A percentile compares a stretch with the other conserved stretches of the same genome.
Conservation (phyloP, 2,113 vertebrate genomes). For the Dasyprocta punctata region DNA sequence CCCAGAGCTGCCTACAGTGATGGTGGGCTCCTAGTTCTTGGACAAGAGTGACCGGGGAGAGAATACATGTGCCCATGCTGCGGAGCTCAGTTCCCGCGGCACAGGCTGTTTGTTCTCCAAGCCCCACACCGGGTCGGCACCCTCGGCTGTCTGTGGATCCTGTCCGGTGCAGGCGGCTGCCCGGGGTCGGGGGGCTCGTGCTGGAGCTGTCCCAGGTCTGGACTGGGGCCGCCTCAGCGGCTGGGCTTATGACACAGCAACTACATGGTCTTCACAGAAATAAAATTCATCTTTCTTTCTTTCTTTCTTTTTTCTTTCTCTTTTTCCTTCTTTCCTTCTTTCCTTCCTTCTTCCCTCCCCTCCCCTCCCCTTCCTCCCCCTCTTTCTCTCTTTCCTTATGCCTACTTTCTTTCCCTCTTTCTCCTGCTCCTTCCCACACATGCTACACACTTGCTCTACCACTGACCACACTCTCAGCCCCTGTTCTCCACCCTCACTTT, state of each 20-base stretch:
- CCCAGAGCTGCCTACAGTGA: background rate
- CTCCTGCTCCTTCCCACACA: background rate
- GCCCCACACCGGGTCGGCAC: background rate
- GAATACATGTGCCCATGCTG: background rate
- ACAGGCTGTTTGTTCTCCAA: background rate
- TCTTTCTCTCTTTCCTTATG: too few relatives aligned
- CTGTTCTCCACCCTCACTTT: background rate
- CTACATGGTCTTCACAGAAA: background rate
- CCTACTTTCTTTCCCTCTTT: too few relatives aligned
- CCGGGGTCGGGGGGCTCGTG: too few relatives aligned
- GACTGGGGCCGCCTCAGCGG: background rate
- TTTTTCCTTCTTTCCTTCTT: background rate
- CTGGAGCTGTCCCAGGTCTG: background rate
- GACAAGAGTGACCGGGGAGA: background rate
- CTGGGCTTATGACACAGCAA: background rate
- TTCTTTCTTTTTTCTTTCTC: too few relatives aligned
- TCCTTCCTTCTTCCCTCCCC: too few relatives aligned
- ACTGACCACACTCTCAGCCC: background rate
- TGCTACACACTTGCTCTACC: background rate
- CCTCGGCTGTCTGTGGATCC: background rate
- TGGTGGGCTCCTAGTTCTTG: background rate
- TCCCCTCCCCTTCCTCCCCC: too few relatives aligned
- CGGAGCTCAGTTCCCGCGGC: background rate
- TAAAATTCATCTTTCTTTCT: background rate
- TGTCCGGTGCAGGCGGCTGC: too few relatives aligned